Percentiles rank a stretch among this genome's conserved stretches.
These are phyloP conservation scores for Pyrrhosoma nymphula DNA, from an alignment of 2,888 invertebrate genomes.

Conservation along the genomic window DNA sequence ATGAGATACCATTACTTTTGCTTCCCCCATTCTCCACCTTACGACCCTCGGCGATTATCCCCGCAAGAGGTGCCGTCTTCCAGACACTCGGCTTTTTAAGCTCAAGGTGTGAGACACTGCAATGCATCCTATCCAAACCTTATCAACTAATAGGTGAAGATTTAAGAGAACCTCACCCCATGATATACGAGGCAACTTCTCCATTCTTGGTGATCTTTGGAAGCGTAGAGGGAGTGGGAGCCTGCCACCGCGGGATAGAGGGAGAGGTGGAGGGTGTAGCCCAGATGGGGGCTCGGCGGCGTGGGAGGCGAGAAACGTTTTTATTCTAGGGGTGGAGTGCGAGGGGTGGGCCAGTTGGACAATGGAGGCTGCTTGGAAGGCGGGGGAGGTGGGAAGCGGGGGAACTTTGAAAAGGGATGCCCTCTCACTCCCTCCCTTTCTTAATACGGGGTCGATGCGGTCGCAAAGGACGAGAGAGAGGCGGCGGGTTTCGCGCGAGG, in stretches of 20 bases:
- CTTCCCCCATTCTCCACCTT: background rate
- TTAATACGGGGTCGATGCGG: background rate
- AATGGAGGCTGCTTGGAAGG: background rate
- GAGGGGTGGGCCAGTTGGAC: background rate
- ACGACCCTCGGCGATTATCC: background rate
- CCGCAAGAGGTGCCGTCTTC: background rate
- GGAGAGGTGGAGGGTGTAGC: background rate
- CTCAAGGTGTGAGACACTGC: slow-evolving; percentile 36
- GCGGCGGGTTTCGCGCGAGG: background rate
- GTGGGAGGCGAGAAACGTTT: too few species aligned
- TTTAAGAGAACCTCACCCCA: slow-evolving; percentile 37
- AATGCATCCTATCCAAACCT: slow-evolving; percentile 16
- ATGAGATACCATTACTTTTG: background rate
- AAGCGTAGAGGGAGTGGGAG: background rate
- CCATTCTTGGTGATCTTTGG: slow-evolving; percentile 18
- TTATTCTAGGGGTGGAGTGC: background rate
- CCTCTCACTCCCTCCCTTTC: background rate
- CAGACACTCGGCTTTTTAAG: background rate
- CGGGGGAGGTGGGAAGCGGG: background rate
- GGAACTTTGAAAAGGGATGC: background rate
- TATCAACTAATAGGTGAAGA: slow-evolving; percentile 38
- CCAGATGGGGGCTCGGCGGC: background rate
- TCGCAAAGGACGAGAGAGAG: background rate
- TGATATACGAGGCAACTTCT: slow-evolving; percentile 49
- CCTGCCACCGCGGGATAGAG: background rate